Percentiles rank a stretch among this genome's conserved stretches.
phyloP scores from a whole-genome alignment of 2,888 invertebrate genomes.

The Hypena proboscidalis region DNA sequence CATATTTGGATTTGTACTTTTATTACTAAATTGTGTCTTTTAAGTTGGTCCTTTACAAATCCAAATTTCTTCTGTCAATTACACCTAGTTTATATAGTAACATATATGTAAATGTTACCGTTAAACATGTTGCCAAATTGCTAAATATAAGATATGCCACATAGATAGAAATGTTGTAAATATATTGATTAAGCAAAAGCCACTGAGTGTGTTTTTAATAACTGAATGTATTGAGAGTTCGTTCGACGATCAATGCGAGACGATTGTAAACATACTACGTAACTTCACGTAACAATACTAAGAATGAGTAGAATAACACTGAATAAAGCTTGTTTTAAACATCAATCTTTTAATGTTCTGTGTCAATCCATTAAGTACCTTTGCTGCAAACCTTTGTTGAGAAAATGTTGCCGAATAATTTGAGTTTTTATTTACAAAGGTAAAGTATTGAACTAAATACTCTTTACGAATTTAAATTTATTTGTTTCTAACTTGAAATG shows the following conservation, averaged over 20 bases:
- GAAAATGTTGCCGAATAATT: no score
- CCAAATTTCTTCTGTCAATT: constrained; percentile 78
- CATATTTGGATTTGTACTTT: constrained; percentile 36
- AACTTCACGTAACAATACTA: constrained; percentile 64
- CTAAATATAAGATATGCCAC: constrained; percentile 72
- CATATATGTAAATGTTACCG: constrained; percentile 72
- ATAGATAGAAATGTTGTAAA: constrained; percentile 78
- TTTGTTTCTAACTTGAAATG: no score
- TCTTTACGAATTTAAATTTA: no score
- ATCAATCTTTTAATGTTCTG: constrained; percentile 50
- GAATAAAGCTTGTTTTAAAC: constrained; percentile 84
- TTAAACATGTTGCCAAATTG: constrained; percentile 81
- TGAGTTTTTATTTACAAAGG: no score
- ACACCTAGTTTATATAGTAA: constrained; percentile 60
- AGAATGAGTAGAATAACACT: constrained; percentile 69
- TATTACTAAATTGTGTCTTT: constrained; percentile 4
- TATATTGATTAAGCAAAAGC: constrained; percentile 73
- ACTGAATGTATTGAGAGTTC: constrained; percentile 67
- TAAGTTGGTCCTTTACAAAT: constrained; percentile 22
- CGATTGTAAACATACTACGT: constrained; percentile 62
- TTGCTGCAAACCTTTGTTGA: no score
- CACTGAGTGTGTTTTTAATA: constrained; percentile 70
- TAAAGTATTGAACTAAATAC: no score
- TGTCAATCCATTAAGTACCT: background rate
- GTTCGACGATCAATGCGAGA: constrained; percentile 49